Evolutionary conservation across 2,113 vertebrate genomes (phyloP).

Genomic region (Rhabdornis inornatus): DNA sequence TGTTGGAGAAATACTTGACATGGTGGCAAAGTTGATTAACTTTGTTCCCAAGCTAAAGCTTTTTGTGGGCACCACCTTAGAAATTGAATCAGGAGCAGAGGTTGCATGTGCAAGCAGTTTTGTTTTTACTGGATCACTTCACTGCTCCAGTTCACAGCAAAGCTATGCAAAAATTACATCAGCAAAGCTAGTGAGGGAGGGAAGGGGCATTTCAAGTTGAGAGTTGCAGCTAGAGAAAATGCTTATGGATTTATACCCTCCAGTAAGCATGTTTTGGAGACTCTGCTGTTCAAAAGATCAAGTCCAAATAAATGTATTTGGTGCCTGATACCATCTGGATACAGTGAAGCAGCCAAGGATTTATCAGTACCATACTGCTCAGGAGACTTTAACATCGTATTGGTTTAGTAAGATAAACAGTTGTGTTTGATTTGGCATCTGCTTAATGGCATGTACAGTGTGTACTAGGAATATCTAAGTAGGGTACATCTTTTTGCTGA

Average conservation of each 20-base stretch:
- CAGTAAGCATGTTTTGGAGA: neutral
- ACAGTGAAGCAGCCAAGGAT: neutral
- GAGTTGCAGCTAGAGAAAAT: neutral
- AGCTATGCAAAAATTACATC: neutral
- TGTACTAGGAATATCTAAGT: neutral
- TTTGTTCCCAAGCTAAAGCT: neutral
- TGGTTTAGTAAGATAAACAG: neutral
- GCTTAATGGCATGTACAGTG: neutral
- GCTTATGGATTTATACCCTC: neutral
- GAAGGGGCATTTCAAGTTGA: neutral
- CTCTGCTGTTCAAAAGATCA: neutral
- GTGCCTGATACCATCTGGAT: neutral
- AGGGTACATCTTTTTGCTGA: neutral
- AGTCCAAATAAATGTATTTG: neutral
- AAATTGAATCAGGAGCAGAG: neutral
- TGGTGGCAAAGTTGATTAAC: neutral
- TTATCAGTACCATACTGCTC: neutral
- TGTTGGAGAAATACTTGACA: neutral
- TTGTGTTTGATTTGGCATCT: conserved; percentile 7
- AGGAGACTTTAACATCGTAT: neutral
- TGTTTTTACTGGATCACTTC: neutral
- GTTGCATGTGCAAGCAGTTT: neutral
- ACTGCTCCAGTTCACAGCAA: neutral
- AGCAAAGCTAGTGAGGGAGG: neutral
- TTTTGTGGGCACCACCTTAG: neutral